Base-by-base conservation (phyloP, 2,113 vertebrate genomes). In the Sinosuthora webbiana region DNA sequence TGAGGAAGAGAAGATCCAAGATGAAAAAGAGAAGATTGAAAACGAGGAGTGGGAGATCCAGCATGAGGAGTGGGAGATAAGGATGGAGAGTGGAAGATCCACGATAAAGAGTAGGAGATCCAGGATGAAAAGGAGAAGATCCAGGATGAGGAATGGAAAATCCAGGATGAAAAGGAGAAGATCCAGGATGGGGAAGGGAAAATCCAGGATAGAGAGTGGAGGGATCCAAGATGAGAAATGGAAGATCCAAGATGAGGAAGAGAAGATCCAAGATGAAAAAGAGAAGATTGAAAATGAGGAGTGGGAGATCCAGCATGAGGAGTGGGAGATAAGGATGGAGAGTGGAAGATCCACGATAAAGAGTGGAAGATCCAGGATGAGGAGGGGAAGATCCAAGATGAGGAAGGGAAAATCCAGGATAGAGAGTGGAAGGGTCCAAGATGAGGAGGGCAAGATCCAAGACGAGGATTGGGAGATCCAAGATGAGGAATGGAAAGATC, bases 91-190 rank as follows among this genome's bases (percentile, higher is more conserved):
- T n/a, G n/a, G n/a, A n/a, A n/a, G n/a, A n/a, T n/a, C 24, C 41
- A 45, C 0, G 15, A 37, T 22, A 4, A 45, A 1, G 4, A 42
- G 7, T 1, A 7, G 17, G 4, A 33, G 28, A n/a, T n/a, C n/a
- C n/a, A n/a, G n/a, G n/a, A n/a, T n/a, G n/a, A n/a, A n/a, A n/a
- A n/a, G n/a, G n/a, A n/a, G n/a, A n/a, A n/a, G n/a, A n/a, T n/a
- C n/a, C n/a, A n/a, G n/a, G n/a, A n/a, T n/a, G n/a, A n/a, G n/a
- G 3, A 56, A 7, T 0, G 6, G 31, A 4, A 55, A 14, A 47
- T 45, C 15, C 18, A 30, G 0, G 9, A 37, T 13, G 6, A 50
- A 0, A 1, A 78, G 1, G 0, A 4, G 11, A 0, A 42, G 4
- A 76, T 25, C 53, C 21, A 41, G 1, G 27, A 24, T 14, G 55